Base-by-base conservation (phyloP, 2,113 vertebrate species). In the Chaenogobius annularis region DNA sequence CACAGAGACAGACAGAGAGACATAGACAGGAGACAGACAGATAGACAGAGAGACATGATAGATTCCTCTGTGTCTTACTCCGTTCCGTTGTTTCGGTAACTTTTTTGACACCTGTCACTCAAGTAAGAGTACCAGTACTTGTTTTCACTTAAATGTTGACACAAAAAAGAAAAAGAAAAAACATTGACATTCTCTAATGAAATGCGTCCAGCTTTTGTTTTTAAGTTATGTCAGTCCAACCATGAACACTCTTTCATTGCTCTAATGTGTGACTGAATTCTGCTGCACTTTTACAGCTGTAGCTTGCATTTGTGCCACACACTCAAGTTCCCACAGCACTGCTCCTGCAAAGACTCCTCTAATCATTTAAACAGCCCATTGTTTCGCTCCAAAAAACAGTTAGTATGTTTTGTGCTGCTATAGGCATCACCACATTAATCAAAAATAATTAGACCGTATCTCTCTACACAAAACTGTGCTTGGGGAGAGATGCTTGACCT, bases 371-470 rank as follows among this genome's bases (percentile, higher is more conserved):
- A 59, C 14, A 52, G 46, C 11, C 19, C 0, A 1, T 62, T 74
- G 35, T 74, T 72, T 83, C 23, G 75, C 70, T 70, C 52, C 22
- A 14, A 31, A n/a, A 46, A 20, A 71, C 26, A 64, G 26, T 78
- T 69, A 66, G 44, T 70, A 65, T 70, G n/a, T 73, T 73, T 79
- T 73, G 20, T 79, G 46, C 52, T 68, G 70, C 68, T 19, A 62
- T 54, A 54, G 67, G 37, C 20, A 65, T 71, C 2, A 31, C 59
- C 74, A 73, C 31, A 85, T 78, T 69, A 66, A 84, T 75, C 66
- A 77, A 75, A 81, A 81, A 81, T 85, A 85, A 87, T 87, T 77
- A 74, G 56, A 71, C 70, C 66, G 74, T 77, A 80, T 80, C 69
- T 71, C 66, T 70, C 26, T 9, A 35, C 56, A 69, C 74, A 79